A percentile compares a stretch with the other conserved stretches of the same genome.
Evolutionary conservation across 2,888 invertebrate genomes (phyloP).

Genomic region (Pseudococcus longispinus): DNA sequence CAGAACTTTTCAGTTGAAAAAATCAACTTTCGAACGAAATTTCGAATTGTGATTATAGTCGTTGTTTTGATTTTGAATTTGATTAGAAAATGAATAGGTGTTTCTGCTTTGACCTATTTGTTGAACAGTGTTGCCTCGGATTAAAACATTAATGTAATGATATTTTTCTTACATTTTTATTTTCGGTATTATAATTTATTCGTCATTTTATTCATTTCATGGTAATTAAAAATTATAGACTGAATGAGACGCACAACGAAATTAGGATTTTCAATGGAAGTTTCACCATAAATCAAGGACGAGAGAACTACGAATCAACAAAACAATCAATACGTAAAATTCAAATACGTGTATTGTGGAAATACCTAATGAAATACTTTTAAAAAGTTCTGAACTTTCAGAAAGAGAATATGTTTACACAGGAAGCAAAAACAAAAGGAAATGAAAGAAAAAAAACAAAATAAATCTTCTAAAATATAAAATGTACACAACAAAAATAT

Average conservation of each 20-base stretch:
- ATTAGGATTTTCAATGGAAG: too few relatives aligned
- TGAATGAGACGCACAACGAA: not conserved
- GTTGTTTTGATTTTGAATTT: not conserved
- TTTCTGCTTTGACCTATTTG: not conserved
- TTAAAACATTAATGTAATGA: not conserved
- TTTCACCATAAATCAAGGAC: too few relatives aligned
- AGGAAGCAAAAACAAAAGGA: conserved; percentile 5
- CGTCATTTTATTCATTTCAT: too few relatives aligned
- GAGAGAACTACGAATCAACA: not conserved
- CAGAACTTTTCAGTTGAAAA: not conserved
- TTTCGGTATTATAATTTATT: too few relatives aligned
- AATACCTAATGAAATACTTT: not conserved
- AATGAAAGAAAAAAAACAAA: not conserved
- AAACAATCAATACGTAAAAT: not conserved
- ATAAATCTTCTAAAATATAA: conserved; percentile 20
- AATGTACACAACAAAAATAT: conserved; percentile 6
- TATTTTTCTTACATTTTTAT: too few relatives aligned
- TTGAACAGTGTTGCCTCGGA: not conserved
- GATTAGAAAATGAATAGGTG: not conserved
- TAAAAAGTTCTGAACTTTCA: not conserved
- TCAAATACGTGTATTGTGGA: not conserved
- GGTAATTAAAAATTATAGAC: not conserved
- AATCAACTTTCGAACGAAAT: not conserved
- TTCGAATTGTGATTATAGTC: too few relatives aligned
- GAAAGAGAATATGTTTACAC: not conserved